These are phyloP conservation scores for Arrhamphus sclerolepis DNA, from an alignment of 2,797 vertebrate species.

Conservation along the genomic window DNA sequence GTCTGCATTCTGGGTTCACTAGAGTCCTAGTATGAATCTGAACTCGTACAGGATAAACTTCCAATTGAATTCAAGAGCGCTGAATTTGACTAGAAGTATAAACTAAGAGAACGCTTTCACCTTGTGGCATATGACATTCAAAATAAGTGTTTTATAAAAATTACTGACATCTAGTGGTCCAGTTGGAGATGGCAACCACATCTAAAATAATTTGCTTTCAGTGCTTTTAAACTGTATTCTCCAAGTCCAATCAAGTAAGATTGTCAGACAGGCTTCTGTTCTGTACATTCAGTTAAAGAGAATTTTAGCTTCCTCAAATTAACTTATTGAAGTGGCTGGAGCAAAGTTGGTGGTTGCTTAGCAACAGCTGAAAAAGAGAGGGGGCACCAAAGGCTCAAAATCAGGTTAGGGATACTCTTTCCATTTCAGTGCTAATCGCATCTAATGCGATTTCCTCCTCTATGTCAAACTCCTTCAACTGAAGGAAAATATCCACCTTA, in stretches of 20 bases:
- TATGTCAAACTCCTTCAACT: neutral
- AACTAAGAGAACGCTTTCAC: too few relatives aligned
- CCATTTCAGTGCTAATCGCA: conserved; percentile 19
- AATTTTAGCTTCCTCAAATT: neutral
- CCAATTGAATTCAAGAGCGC: too few relatives aligned
- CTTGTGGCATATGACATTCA: neutral
- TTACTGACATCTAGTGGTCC: neutral
- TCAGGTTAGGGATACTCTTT: conserved; percentile 10
- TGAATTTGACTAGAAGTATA: too few relatives aligned
- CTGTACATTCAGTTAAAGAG: too few relatives aligned
- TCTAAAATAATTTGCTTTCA: neutral
- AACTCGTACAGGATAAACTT: too few relatives aligned
- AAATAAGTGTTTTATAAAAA: neutral
- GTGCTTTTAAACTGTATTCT: too few relatives aligned
- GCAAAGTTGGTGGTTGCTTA: conserved; percentile 10
- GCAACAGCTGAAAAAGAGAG: conserved; percentile 5
- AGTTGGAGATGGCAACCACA: neutral
- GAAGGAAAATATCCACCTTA: conserved; percentile 16
- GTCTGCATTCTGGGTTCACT: too few relatives aligned
- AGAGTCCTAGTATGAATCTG: too few relatives aligned
- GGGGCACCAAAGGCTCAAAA: neutral
- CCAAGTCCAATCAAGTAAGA: too few relatives aligned
- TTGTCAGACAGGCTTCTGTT: too few relatives aligned
- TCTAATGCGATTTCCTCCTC: conserved; percentile 13
- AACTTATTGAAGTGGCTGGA: neutral